phyloP scores from a whole-genome alignment of 2,797 vertebrate species.

The Sarcoramphus papa region DNA sequence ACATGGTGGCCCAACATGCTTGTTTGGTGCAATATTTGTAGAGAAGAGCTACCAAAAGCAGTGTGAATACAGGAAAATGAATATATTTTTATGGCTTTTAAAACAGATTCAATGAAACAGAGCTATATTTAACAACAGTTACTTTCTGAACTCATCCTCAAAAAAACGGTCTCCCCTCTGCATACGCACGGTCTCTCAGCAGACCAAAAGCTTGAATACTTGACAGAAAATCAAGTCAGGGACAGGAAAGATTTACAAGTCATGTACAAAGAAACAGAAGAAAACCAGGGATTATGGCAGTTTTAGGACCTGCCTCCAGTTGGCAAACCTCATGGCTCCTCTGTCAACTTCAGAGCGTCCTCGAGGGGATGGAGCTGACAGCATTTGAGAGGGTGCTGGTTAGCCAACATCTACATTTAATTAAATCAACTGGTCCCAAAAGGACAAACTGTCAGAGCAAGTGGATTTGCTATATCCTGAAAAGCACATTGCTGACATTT shows the following conservation, averaged over 20 bases:
- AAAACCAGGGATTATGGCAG: neutral
- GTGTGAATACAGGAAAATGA: too few species aligned
- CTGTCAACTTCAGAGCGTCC: neutral
- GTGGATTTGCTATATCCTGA: neutral
- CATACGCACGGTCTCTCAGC: neutral
- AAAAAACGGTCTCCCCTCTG: neutral
- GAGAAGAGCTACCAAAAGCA: neutral
- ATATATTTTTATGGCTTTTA: neutral
- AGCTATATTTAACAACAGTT: neutral
- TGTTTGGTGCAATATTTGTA: neutral
- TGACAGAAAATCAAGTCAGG: neutral
- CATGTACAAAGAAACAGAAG: neutral
- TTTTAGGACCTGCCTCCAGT: neutral
- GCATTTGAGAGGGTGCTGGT: neutral
- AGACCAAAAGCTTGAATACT: neutral
- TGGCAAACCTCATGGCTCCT: neutral
- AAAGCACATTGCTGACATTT: neutral
- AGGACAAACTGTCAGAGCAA: neutral
- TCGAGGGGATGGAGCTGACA: neutral
- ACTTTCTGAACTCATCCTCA: neutral
- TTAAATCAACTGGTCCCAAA: neutral
- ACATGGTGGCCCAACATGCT: neutral
- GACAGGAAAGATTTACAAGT: neutral
- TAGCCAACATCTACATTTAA: neutral
- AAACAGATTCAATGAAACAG: neutral